Percentiles rank a stretch among this genome's conserved stretches.
phyloP scores from a whole-genome alignment of 2,113 vertebrate species.

The Poeciliopsis occidentalis region DNA sequence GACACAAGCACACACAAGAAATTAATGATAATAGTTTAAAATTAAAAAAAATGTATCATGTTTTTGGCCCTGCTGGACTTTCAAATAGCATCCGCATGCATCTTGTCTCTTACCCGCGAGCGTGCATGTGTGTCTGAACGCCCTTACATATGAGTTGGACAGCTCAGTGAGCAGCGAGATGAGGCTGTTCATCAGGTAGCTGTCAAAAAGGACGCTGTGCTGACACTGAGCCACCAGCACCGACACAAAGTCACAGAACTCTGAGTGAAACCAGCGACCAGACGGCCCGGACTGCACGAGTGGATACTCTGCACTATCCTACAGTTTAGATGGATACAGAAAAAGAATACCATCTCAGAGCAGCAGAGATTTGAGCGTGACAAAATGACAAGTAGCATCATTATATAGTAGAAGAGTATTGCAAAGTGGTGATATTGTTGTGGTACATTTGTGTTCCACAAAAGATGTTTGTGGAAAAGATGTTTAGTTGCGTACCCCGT shows the following conservation, averaged over 20 bases:
- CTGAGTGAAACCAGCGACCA: constrained; percentile 88
- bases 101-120: constrained; percentile 82
- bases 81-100: neutral
- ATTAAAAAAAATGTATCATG: neutral
- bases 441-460: too few species aligned
- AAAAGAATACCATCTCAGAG: neutral
- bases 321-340: neutral
- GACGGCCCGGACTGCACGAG: constrained; percentile 85
- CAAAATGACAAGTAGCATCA: too few species aligned
- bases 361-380: neutral
- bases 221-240: constrained; percentile 88
- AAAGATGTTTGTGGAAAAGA: too few species aligned
- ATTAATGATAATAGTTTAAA: too few species aligned
- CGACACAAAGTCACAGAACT: constrained; percentile 90
- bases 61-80: neutral
- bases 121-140: constrained; percentile 93
- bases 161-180: constrained; percentile 88
- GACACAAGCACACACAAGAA: neutral
- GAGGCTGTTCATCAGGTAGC: constrained; percentile 86
- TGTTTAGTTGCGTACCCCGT: too few species aligned
- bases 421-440: too few species aligned
- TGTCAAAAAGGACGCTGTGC: constrained; percentile 85
- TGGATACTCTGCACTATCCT: constrained; percentile 88
- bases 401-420: too few species aligned
- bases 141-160: constrained; percentile 85